These are phyloP conservation scores for Drosophila lowei DNA, from an alignment of 1,140 invertebrate species.

Conservation along the genomic window DNA sequence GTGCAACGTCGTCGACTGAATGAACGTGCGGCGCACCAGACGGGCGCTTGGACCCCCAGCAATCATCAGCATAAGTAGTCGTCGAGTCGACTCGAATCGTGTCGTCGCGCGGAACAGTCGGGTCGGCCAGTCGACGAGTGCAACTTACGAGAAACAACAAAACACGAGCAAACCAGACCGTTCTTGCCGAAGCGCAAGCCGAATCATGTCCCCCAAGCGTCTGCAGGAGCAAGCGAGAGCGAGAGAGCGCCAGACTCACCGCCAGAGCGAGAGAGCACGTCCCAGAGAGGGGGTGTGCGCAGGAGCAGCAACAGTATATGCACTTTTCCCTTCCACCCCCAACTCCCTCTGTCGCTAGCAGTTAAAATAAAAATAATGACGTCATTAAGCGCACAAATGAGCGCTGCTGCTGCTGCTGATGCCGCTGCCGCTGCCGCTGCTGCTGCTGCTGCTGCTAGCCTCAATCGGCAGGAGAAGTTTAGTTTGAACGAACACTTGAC, in stretches of 20 bases:
- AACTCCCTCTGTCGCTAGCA: conserved; percentile 47
- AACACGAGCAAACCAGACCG: conserved; percentile 71
- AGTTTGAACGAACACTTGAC: conserved; percentile 60
- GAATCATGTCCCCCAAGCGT: conserved; percentile 40
- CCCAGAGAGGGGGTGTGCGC: conserved; percentile 32
- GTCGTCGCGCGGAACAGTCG: conserved; percentile 14
- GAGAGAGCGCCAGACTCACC: conserved; percentile 30
- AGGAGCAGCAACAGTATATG: conserved; percentile 69
- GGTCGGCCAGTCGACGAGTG: conserved; percentile 35
- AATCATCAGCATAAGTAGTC: conserved; percentile 76
- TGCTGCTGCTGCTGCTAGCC: conserved; percentile 48
- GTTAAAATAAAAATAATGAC: conserved; percentile 82
- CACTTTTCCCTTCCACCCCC: conserved; percentile 36
- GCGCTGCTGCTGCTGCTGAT: conserved; percentile 59
- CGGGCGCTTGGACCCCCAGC: conserved; percentile 78
- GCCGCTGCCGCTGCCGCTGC: conserved; percentile 46
- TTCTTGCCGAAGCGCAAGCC: conserved; percentile 52
- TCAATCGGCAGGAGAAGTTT: conserved; percentile 66
- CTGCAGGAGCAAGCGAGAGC: conserved; percentile 64
- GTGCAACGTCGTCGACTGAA: conserved; percentile 78
- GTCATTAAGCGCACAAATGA: conserved; percentile 80
- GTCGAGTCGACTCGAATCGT: too few relatives aligned
- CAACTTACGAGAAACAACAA: conserved; percentile 51
- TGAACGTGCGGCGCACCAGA: conserved; percentile 78
- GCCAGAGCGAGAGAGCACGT: conserved; percentile 22